Evolutionary conservation across 2,113 vertebrate species (phyloP).

Genomic region (Mormyrus iriodes): DNA sequence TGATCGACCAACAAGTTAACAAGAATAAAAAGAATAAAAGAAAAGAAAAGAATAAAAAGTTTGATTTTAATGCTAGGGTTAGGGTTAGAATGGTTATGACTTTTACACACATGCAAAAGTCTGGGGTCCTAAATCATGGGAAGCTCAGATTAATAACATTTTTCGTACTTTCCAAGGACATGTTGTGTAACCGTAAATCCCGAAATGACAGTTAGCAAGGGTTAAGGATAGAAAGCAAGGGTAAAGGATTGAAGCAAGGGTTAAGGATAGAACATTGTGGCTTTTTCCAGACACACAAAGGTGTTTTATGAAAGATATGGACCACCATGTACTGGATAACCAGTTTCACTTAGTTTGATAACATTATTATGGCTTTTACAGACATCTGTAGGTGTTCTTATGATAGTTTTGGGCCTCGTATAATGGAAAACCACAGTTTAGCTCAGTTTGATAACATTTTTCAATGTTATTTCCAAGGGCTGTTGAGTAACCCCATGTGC

Average conservation of each 20-base stretch:
- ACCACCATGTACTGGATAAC: too few species aligned
- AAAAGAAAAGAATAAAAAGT: too few species aligned
- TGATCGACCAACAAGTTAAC: too few species aligned
- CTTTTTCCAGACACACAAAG: not conserved
- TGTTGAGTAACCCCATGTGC: not conserved
- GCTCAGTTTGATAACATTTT: not conserved
- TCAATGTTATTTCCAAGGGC: not conserved
- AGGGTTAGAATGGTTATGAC: too few species aligned
- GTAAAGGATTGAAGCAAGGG: not conserved
- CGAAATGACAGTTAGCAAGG: not conserved
- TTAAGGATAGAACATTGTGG: not conserved
- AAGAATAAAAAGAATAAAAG: too few species aligned
- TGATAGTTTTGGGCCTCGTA: too few species aligned
- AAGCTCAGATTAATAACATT: not conserved
- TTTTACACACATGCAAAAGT: too few species aligned
- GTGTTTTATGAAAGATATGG: not conserved
- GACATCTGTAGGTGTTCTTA: too few species aligned
- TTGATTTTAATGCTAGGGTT: too few species aligned
- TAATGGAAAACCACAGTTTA: too few species aligned
- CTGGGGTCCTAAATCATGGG: not conserved
- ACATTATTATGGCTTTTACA: too few species aligned
- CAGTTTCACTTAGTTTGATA: not conserved
- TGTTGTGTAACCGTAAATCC: not conserved
- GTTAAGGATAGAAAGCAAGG: not conserved
- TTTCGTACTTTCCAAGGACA: too few species aligned